phyloP scores from a whole-genome alignment of 2,888 invertebrate genomes.

The Pseudococcus viburni region DNA sequence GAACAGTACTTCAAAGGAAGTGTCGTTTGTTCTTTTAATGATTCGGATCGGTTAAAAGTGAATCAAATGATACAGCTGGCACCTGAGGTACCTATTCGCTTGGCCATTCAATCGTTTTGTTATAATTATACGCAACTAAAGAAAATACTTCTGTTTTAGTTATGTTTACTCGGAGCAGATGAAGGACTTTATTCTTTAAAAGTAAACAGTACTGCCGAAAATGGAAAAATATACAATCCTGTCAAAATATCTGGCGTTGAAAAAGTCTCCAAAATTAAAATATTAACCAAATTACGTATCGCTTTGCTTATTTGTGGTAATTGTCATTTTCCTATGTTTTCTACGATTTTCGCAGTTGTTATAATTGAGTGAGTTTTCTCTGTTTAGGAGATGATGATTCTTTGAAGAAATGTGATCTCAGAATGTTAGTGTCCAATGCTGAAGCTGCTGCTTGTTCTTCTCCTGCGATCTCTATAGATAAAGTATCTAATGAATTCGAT shows the following conservation, averaged over 20 bases:
- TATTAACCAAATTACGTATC: constrained; percentile 66
- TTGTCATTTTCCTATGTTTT: background rate
- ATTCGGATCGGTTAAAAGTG: constrained; percentile 56
- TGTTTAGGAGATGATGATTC: constrained; percentile 49
- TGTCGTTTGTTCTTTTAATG: constrained; percentile 64
- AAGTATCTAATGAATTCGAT: background rate
- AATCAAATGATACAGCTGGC: constrained; percentile 66
- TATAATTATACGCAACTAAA: background rate
- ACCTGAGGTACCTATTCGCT: constrained; percentile 57
- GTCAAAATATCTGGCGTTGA: constrained; percentile 66
- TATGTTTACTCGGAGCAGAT: constrained; percentile 64
- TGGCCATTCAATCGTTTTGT: background rate
- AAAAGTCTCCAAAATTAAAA: constrained; percentile 64
- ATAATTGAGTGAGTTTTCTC: background rate
- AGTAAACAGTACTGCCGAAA: constrained; percentile 57
- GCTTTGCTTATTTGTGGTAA: constrained; percentile 67
- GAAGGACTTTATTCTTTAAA: constrained; percentile 68
- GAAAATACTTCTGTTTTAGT: background rate
- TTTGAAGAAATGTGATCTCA: constrained; percentile 60
- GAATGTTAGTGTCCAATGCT: constrained; percentile 60
- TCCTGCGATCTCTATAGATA: background rate
- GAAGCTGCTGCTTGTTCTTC: constrained; percentile 62
- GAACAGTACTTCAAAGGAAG: constrained; percentile 65
- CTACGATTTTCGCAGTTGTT: background rate
- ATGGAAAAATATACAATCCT: constrained; percentile 57